These are phyloP conservation scores for Platyscapa corneri DNA, from an alignment of 1,140 invertebrate genomes.

Conservation along the genomic window DNA sequence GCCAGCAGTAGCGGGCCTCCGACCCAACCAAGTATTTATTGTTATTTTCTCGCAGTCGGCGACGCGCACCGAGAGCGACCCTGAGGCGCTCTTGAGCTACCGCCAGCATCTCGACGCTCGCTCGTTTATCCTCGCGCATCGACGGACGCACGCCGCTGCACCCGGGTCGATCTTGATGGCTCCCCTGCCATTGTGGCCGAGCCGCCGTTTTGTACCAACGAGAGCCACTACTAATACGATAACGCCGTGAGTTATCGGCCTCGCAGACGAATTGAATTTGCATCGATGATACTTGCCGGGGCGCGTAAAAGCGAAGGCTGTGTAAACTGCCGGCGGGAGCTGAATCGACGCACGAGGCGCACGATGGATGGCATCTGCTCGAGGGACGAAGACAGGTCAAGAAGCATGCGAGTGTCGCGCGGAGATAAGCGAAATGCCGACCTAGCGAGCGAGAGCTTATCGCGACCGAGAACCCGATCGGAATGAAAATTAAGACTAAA, in stretches of 20 bases:
- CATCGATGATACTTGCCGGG: too few species aligned
- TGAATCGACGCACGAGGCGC: too few species aligned
- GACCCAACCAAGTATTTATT: conserved; percentile 12
- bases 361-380: too few species aligned
- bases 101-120: too few species aligned
- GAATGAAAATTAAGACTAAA: conserved; percentile 13
- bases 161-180: too few species aligned
- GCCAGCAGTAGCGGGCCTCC: background rate
- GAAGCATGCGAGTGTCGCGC: too few species aligned
- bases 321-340: background rate
- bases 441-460: conserved; percentile 11
- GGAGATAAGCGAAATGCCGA: too few species aligned
- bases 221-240: background rate
- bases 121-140: background rate
- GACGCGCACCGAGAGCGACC: background rate
- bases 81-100: background rate
- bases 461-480: background rate
- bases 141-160: conserved; percentile 33
- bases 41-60: background rate
- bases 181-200: too few species aligned
- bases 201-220: too few species aligned
- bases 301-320: background rate
- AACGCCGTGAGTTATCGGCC: background rate
- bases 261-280: background rate
- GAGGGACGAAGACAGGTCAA: too few species aligned